Evolutionary conservation across 2,797 vertebrate species (phyloP), one percentile per base, ranked within the genome.

Genomic region (Mormyrops attenuatus): DNA sequence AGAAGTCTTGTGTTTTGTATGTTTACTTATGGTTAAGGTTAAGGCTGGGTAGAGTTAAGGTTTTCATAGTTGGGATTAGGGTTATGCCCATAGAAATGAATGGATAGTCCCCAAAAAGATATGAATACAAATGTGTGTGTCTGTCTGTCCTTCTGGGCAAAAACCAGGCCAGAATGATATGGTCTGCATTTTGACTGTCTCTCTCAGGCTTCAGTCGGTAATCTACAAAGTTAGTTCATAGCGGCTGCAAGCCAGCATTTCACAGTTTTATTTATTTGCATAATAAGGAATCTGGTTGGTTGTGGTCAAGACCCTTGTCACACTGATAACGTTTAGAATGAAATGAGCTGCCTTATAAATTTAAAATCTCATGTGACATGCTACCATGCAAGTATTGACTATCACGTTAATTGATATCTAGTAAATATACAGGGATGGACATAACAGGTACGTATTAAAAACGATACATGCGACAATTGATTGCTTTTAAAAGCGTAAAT

Each of bases 121-220:
- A 53, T 53, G 13, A 53, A 53, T 17, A 17, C 13, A 53, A 17
- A 49, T 53, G 13, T 53, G 3, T 17, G 3, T 17, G 5, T 26
- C 2, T 3, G 13, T 34, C 63, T 88, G 52, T 90, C 87, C 89
- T 90, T 41, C 88, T 90, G 90, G 89, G 69, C 47, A 60, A 89
- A 90, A 89, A 91, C 88, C 88, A 85, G 82, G 69, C 73, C 90
- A 73, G 88, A 91, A 89, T 89, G 91, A 91, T 90, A 88, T 50
- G 63, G 87, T 88, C 89, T 89, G 84, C 55, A 89, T 73, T 92
- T 91, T 90, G 63, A 92, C 91, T 91, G 90, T 88, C 26, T 38
- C 88, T 89, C 73, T 73, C 30, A 88, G 84, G 73, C 88, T 77
- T 30, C 8, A 30, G 82, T 53, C 77, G 69, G 85, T 90, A 73